Percentiles rank a stretch among this genome's conserved stretches.
Evolutionary conservation across 2,797 vertebrate species (phyloP).

Genomic region (Hozukius guyotensis): DNA sequence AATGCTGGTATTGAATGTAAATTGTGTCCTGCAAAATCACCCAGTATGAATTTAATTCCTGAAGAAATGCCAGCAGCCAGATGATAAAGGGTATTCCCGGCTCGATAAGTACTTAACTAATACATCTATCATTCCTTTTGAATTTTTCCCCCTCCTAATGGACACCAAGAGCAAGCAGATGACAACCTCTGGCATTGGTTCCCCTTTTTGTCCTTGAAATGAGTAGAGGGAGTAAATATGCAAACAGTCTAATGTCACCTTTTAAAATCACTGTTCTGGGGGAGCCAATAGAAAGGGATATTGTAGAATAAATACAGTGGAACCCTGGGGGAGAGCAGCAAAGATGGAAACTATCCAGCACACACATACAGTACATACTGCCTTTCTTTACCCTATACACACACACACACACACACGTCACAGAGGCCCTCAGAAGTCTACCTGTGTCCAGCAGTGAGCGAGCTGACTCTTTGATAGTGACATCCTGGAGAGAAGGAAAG

Average conservation of each 20-base stretch:
- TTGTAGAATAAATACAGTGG: not conserved
- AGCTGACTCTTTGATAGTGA: slow-evolving; percentile 59
- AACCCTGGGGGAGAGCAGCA: not conserved
- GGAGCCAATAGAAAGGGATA: not conserved
- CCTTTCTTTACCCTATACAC: not conserved
- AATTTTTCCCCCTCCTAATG: not conserved
- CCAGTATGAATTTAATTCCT: not conserved
- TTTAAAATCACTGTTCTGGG: not conserved
- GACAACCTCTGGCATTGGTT: not conserved
- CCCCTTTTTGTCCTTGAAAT: not conserved
- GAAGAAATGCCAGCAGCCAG: not conserved
- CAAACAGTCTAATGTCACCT: not conserved
- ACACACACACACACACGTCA: not conserved
- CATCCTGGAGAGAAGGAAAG: slow-evolving; percentile 57
- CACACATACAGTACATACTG: not conserved
- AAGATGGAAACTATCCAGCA: not conserved
- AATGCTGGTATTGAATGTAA: not conserved
- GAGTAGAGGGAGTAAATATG: not conserved
- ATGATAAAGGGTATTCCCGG: not conserved
- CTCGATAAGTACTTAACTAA: not conserved
- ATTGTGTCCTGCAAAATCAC: not conserved
- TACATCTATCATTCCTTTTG: slow-evolving; percentile 2
- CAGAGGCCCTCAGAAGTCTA: slow-evolving; percentile 27
- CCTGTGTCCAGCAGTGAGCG: slow-evolving; percentile 38
- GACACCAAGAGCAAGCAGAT: not conserved